Conservation (phyloP, 2,797 vertebrate genomes). For the Mormyrus hasselquistii region DNA sequence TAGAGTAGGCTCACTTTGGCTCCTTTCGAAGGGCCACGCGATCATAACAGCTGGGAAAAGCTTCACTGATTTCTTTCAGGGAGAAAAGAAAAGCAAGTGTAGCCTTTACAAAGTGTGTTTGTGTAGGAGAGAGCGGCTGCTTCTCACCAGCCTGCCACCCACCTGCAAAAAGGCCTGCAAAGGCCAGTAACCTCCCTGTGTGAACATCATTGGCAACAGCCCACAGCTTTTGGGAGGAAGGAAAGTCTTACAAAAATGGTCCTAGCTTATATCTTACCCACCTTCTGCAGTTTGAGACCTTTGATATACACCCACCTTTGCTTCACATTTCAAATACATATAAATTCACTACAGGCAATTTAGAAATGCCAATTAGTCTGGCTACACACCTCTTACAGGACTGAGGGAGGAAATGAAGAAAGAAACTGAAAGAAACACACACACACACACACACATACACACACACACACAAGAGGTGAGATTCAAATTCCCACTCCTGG, state of each 20-base stretch:
- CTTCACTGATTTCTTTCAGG: constrained; percentile 30
- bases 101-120: constrained; percentile 47
- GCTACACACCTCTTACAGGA: background rate
- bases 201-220: background rate
- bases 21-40: background rate
- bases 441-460: background rate
- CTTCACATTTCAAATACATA: background rate
- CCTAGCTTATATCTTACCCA: background rate
- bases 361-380: background rate
- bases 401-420: background rate
- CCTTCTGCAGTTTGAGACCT: background rate
- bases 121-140: constrained; percentile 55
- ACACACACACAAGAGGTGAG: background rate
- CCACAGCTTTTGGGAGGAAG: background rate
- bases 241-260: background rate
- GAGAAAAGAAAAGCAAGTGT: constrained; percentile 42
- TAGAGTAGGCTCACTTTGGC: background rate
- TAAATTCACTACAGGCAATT: background rate
- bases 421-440: background rate
- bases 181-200: background rate
- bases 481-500: background rate
- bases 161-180: background rate
- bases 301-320: background rate
- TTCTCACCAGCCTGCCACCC: constrained; percentile 33
- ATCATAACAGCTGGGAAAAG: constrained; percentile 12